Percentiles rank a stretch among this genome's conserved stretches.
phyloP scores from a whole-genome alignment of 2,888 invertebrate species.

The Didymodactylos carnosus region DNA sequence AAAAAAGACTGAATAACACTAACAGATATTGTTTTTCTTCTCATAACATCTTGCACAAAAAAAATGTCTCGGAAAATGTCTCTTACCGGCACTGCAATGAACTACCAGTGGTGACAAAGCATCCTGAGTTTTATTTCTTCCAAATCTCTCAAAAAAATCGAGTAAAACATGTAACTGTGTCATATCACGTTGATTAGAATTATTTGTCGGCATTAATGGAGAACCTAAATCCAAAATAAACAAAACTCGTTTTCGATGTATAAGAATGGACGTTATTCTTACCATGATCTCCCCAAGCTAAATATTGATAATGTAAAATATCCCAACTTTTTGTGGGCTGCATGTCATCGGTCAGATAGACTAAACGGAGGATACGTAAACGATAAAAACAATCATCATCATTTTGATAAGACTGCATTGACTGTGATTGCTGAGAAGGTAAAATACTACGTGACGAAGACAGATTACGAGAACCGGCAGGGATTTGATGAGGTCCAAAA shows the following conservation, averaged over 20 bases:
- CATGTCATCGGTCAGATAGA: neutral
- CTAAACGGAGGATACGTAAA: neutral
- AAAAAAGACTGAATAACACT: no score
- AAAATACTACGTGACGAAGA: neutral
- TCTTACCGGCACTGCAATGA: neutral
- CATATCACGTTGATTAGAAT: neutral
- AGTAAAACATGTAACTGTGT: neutral
- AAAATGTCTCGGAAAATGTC: no score
- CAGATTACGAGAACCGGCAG: no score
- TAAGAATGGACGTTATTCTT: no score
- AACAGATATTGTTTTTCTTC: no score
- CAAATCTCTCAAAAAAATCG: neutral
- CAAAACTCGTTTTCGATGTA: no score
- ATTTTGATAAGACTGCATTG: no score
- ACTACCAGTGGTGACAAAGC: neutral
- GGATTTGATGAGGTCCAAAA: neutral
- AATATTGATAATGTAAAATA: neutral
- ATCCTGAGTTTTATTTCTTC: neutral
- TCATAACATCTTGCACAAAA: no score
- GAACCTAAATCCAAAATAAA: no score
- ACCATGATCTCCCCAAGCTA: neutral
- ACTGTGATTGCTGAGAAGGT: neutral
- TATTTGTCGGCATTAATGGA: no score
- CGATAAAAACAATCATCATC: neutral
- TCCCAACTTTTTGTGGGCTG: neutral